phyloP scores from a whole-genome alignment of 2,797 vertebrate species.

The Chloroceryle amazona region DNA sequence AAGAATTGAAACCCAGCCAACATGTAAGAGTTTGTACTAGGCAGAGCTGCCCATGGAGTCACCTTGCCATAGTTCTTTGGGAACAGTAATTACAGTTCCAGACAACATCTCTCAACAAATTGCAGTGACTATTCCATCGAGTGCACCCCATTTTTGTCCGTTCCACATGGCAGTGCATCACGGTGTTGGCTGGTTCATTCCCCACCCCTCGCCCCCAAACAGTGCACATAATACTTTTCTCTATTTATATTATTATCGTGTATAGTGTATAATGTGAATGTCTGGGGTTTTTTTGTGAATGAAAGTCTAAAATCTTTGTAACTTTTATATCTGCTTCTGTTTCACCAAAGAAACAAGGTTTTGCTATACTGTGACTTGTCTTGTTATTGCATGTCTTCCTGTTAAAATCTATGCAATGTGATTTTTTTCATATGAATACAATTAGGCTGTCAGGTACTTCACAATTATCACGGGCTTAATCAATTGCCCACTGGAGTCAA shows the following conservation, averaged over 20 bases:
- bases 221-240: constrained; percentile 92
- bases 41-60: constrained; percentile 26
- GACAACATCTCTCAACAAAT: neutral
- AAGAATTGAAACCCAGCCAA: neutral
- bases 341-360: constrained; percentile 94
- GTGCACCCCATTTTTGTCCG: neutral
- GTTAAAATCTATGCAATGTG: constrained; percentile 76
- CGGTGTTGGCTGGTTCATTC: constrained; percentile 63
- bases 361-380: constrained; percentile 84
- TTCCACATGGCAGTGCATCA: constrained; percentile 4
- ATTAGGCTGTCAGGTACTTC: constrained; percentile 54
- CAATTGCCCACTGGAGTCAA: constrained; percentile 43
- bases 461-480: constrained; percentile 6
- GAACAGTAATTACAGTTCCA: neutral
- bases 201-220: constrained; percentile 77
- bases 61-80: constrained; percentile 8
- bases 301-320: constrained; percentile 86
- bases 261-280: constrained; percentile 96
- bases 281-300: constrained; percentile 87
- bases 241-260: constrained; percentile 93
- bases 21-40: neutral
- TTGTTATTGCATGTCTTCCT: constrained; percentile 84
- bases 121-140: constrained; percentile 1
- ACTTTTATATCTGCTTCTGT: constrained; percentile 89
- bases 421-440: constrained; percentile 75